Evolutionary conservation across 1,140 invertebrate genomes (phyloP).

Genomic region (Chironomus tepperi): DNA sequence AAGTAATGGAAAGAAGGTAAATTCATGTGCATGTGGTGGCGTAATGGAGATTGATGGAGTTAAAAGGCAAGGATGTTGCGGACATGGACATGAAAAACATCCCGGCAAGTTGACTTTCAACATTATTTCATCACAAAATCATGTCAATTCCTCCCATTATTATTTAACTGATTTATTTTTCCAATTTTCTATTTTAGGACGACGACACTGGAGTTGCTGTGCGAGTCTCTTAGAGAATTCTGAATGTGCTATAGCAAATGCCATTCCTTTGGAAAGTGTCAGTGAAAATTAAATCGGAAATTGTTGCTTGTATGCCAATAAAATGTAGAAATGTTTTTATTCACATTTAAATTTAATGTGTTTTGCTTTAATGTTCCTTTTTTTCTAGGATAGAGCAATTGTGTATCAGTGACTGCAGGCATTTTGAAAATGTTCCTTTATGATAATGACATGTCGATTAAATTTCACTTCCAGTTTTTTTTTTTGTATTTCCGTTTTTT

Average conservation of each 20-base stretch:
- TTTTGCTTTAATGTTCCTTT: too few species aligned
- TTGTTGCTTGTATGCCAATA: too few species aligned
- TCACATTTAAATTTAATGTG: neutral
- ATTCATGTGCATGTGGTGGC: slow-evolving; percentile 55
- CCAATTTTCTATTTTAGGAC: slow-evolving; percentile 24
- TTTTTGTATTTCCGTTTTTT: too few species aligned
- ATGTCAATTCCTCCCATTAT: neutral
- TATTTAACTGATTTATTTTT: neutral
- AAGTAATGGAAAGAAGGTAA: slow-evolving; percentile 54
- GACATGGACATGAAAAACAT: slow-evolving; percentile 68
- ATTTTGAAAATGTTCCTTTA: neutral
- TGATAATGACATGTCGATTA: neutral
- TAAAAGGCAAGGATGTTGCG: slow-evolving; percentile 59
- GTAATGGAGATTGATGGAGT: slow-evolving; percentile 55
- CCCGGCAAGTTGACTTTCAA: slow-evolving; percentile 45
- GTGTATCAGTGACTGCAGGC: too few species aligned
- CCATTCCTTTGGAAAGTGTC: neutral
- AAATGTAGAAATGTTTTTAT: neutral
- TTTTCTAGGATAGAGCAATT: too few species aligned
- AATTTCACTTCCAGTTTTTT: neutral
- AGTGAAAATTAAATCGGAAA: neutral
- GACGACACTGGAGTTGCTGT: slow-evolving; percentile 74
- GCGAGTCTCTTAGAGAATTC: slow-evolving; percentile 51
- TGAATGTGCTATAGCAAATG: slow-evolving; percentile 41
- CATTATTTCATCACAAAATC: neutral